Evolutionary conservation across 2,888 invertebrate species (phyloP).

Genomic region (Ctena decussata): DNA sequence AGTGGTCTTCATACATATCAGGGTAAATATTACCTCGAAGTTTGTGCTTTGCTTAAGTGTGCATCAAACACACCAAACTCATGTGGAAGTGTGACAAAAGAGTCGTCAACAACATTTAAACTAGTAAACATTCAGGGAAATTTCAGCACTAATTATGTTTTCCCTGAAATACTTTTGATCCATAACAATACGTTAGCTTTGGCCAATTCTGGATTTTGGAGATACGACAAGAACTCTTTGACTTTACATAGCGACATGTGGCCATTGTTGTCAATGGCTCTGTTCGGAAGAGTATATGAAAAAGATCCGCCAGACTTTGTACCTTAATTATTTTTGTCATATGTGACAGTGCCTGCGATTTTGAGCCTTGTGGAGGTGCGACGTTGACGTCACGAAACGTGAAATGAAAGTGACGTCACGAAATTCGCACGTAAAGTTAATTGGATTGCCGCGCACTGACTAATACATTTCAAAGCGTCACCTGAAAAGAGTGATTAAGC

Average conservation of each 20-base stretch:
- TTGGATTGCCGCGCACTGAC: too few species aligned
- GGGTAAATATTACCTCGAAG: slow-evolving; percentile 75
- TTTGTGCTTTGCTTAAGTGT: slow-evolving; percentile 76
- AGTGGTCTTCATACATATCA: slow-evolving; percentile 74
- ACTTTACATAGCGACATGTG: too few species aligned
- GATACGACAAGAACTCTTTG: slow-evolving; percentile 35
- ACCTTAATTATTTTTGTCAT: too few species aligned
- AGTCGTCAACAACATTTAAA: slow-evolving; percentile 59
- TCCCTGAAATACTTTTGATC: slow-evolving; percentile 70
- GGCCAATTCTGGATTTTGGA: slow-evolving; percentile 35
- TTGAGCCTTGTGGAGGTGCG: too few species aligned
- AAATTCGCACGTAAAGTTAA: too few species aligned
- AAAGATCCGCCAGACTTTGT: too few species aligned
- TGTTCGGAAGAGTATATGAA: neutral
- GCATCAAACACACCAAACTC: slow-evolving; percentile 37
- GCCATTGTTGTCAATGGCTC: neutral
- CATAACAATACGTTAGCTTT: slow-evolving; percentile 42
- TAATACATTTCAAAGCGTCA: too few species aligned
- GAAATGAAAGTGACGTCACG: too few species aligned
- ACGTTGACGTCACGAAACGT: too few species aligned
- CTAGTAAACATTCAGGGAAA: slow-evolving; percentile 56
- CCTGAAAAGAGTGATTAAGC: too few species aligned
- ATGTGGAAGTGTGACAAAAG: slow-evolving; percentile 65
- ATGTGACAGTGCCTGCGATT: too few species aligned
- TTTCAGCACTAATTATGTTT: slow-evolving; percentile 66